phyloP scores from a whole-genome alignment of 2,113 vertebrate species.

The Herpailurus yagouaroundi region DNA sequence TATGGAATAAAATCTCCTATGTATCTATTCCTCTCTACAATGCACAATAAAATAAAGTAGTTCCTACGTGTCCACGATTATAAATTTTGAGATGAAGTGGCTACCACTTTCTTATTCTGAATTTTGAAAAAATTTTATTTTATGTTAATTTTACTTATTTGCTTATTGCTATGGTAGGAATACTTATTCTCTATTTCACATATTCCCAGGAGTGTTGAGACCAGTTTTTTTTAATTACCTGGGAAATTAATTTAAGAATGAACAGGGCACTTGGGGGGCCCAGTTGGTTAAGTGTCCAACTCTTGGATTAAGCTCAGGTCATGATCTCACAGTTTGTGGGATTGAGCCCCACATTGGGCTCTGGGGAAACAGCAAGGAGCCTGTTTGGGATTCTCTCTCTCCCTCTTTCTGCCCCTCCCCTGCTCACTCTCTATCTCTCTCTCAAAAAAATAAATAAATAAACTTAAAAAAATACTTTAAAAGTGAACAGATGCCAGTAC shows the following conservation, averaged over 20 bases:
- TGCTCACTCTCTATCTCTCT: too few species aligned
- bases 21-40: neutral
- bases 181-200: neutral
- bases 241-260: constrained; percentile 18
- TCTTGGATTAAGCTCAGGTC: too few species aligned
- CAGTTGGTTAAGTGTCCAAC: too few species aligned
- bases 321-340: too few species aligned
- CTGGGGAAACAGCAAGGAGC: too few species aligned
- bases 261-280: neutral
- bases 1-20: neutral
- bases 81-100: neutral
- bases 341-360: too few species aligned
- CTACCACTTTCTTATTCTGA: neutral
- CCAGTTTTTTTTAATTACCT: neutral
- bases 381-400: too few species aligned
- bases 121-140: neutral
- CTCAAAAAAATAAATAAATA: too few species aligned
- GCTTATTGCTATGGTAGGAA: neutral
- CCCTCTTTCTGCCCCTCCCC: too few species aligned
- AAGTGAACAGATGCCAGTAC: neutral
- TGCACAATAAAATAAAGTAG: neutral
- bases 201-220: neutral
- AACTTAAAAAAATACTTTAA: neutral
- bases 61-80: neutral
- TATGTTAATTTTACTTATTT: constrained; percentile 37